Evolutionary conservation across 2,113 vertebrate species (phyloP).

Genomic region (Oncorhynchus kisutch): DNA sequence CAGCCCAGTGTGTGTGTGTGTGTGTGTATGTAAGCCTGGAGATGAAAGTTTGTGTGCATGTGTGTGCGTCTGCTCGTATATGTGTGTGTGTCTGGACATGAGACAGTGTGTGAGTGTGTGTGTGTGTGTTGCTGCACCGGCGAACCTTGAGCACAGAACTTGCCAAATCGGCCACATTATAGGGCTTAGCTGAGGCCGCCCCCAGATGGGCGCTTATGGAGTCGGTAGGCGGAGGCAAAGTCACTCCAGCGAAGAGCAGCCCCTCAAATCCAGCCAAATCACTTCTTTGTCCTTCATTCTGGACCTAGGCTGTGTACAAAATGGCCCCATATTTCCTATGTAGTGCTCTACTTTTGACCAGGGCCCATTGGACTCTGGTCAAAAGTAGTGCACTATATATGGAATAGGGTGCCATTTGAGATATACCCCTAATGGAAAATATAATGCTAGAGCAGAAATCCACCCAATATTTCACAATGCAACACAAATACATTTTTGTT

Average conservation of each 20-base stretch:
- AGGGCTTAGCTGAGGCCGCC: constrained; percentile 67
- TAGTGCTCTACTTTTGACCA: no score
- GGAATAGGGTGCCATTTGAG: no score
- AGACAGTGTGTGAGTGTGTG: constrained; percentile 3
- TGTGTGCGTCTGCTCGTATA: constrained; percentile 13
- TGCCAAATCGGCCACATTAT: constrained; percentile 77
- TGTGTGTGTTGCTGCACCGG: constrained; percentile 31
- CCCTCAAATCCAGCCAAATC: constrained; percentile 56
- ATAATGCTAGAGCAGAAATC: constrained; percentile 43
- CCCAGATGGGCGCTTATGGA: constrained; percentile 65
- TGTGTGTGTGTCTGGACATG: no score
- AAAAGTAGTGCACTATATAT: no score
- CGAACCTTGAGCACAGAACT: constrained; percentile 50
- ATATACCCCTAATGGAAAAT: constrained; percentile 41
- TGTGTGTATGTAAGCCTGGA: constrained; percentile 36
- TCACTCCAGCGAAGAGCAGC: constrained; percentile 38
- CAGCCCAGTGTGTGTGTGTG: constrained; percentile 48
- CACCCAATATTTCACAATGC: constrained; percentile 20
- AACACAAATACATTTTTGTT: constrained; percentile 32
- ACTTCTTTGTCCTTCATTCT: constrained; percentile 62
- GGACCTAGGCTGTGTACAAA: constrained; percentile 12
- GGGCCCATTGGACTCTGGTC: no score
- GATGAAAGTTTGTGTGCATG: not conserved
- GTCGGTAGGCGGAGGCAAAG: constrained; percentile 47
- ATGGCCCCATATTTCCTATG: no score